Evolutionary conservation across 2,888 invertebrate genomes (phyloP).

Genomic region (Meganola albula): DNA sequence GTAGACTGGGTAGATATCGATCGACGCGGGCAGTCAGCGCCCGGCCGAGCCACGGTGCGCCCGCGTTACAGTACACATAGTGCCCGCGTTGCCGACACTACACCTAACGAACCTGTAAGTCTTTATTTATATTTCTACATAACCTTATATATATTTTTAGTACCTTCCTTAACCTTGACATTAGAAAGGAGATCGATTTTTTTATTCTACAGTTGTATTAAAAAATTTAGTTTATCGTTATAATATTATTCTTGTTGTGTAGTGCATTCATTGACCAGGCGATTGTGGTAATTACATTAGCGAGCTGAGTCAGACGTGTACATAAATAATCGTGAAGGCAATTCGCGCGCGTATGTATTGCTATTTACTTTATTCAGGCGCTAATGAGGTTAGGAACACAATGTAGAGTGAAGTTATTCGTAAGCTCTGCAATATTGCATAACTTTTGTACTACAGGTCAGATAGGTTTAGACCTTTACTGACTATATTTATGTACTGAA

Average conservation of each 20-base stretch:
- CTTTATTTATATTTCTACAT: not conserved
- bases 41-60: constrained; percentile 51
- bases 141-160: not conserved
- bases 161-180: too few relatives aligned
- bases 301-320: not conserved
- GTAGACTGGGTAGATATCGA: constrained; percentile 65
- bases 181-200: too few relatives aligned
- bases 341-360: not conserved
- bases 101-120: constrained; percentile 25
- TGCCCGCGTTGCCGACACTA: constrained; percentile 20
- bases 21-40: constrained; percentile 70
- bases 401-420: too few relatives aligned
- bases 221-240: too few relatives aligned
- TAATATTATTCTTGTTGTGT: too few relatives aligned
- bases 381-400: too few relatives aligned
- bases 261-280: not conserved
- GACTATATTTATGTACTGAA: too few relatives aligned
- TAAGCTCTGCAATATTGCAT: too few relatives aligned
- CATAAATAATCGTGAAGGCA: not conserved
- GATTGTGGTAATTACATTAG: not conserved
- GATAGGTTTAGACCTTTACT: too few relatives aligned
- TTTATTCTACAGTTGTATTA: too few relatives aligned
- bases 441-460: too few relatives aligned
- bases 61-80: constrained; percentile 39
- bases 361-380: not conserved